phyloP scores from a whole-genome alignment of 2,797 vertebrate genomes.

The Lagothrix lagotricha region DNA sequence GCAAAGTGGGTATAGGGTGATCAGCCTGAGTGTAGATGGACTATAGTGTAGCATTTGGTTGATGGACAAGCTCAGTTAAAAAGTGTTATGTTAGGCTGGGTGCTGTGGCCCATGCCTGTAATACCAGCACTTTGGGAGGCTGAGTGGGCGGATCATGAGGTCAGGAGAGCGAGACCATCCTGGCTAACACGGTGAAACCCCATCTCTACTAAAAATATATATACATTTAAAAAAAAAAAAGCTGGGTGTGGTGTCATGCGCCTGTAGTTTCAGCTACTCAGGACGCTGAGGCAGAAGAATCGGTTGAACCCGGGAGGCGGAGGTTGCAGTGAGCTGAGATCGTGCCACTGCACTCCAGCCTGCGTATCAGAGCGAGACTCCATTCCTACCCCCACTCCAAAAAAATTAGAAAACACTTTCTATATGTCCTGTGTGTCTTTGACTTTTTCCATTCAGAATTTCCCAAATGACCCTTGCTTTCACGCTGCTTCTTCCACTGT shows the following conservation, averaged over 20 bases:
- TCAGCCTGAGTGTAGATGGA: background rate
- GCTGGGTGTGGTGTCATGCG: accelerated
- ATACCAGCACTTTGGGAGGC: background rate
- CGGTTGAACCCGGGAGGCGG: accelerated
- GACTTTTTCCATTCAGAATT: background rate
- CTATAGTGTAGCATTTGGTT: background rate
- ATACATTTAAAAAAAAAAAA: too few relatives aligned
- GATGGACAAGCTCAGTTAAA: background rate
- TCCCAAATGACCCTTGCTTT: background rate
- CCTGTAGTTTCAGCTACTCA: background rate
- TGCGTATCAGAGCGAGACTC: background rate
- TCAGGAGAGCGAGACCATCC: background rate
- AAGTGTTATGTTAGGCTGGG: background rate
- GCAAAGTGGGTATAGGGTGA: background rate
- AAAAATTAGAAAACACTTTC: background rate
- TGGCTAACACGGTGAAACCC: background rate
- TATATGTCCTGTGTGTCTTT: background rate
- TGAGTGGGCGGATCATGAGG: background rate
- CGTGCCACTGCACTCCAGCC: background rate
- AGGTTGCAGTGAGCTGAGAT: background rate
- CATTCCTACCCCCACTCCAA: too few relatives aligned
- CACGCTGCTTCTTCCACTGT: background rate
- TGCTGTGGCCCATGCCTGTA: accelerated
- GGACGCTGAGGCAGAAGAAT: background rate
- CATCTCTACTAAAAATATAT: background rate